These are phyloP conservation scores for Alitta virens DNA, from an alignment of 2,888 invertebrate genomes.

Conservation along the genomic window DNA sequence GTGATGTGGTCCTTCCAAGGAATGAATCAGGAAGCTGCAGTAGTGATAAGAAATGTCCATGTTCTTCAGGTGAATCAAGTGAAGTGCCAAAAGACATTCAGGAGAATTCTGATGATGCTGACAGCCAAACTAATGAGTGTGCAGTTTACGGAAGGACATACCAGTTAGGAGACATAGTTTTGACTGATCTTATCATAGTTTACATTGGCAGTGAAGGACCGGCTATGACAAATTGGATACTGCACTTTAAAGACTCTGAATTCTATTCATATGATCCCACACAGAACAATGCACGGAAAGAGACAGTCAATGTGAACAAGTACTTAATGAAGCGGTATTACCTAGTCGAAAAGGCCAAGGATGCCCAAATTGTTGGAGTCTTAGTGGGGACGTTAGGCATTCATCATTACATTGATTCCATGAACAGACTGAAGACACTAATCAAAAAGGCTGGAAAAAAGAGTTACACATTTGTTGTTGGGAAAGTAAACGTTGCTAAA, in stretches of 20 bases:
- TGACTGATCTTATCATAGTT: constrained; percentile 64
- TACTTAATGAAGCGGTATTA: constrained; percentile 79
- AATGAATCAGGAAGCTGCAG: no score
- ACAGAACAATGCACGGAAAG: constrained; percentile 29
- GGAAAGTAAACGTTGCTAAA: constrained; percentile 91
- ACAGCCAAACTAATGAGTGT: neutral
- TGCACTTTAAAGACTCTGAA: constrained; percentile 52
- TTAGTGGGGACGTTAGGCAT: constrained; percentile 89
- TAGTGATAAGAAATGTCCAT: no score
- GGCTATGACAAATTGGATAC: constrained; percentile 65
- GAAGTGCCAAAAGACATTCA: no score
- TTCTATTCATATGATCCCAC: constrained; percentile 56
- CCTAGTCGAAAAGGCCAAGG: constrained; percentile 86
- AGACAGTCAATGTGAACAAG: constrained; percentile 56
- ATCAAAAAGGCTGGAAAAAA: constrained; percentile 78
- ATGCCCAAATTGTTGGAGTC: constrained; percentile 82
- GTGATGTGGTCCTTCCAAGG: constrained; percentile 19
- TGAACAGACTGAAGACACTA: constrained; percentile 72
- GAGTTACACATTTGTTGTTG: constrained; percentile 87
- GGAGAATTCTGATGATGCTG: no score
- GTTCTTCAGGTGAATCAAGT: no score
- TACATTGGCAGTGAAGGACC: constrained; percentile 69
- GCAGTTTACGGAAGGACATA: constrained; percentile 33
- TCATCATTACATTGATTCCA: constrained; percentile 68
- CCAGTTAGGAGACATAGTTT: constrained; percentile 20